Base-by-base conservation (phyloP, 2,113 vertebrate species). In the Gnathonemus echidnorhynchus region DNA sequence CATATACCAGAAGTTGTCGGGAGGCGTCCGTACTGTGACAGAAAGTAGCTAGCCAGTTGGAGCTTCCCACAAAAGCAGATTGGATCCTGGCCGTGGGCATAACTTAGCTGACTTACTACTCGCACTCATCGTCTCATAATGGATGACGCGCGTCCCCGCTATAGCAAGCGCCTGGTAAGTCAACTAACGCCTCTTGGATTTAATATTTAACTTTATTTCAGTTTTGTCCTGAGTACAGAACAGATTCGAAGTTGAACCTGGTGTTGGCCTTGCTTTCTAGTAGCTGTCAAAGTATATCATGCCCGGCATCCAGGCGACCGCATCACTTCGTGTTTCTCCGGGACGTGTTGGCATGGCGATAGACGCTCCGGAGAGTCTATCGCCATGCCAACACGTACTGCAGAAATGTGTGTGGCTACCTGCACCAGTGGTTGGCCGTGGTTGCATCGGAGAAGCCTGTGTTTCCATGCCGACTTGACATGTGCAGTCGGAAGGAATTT, bases 161-260 rank as follows among this genome's bases (percentile, higher is more conserved):
- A 97, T 95, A 99, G 98, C 95, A 97, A 97, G 95, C 96, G 98
- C 94, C 95, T 99, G 97, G 98, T 98, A 93, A 96, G 97, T 96
- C 6, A 27, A n/a, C 9, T 7, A 80, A 42, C 35, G 35, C 74
- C 17, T 66, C 45, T 45, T 35, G 5, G 19, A 53, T 42, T 62
- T 1, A 0, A 70, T 46, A 48, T 88, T 70, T 88, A 39, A 85
- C 9, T 24, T 3, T 46, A 24, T 48, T 45, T 85, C 21, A 48
- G 39, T 85, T 17, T 85, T 3, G 24, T 31, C 17, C 21, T 53
- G n/a, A 48, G 49, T 27, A 39, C 74, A 42, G 17, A 42, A 42
- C 74, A 80, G 5, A 42, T 19, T 80, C 35, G 35, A 35, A 35
- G 74, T 42, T 42, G 74, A 35, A 80, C 2, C 74, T 80, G 74